Base-by-base conservation (phyloP, 1,140 invertebrate species). In the Ladona fulva region DNA sequence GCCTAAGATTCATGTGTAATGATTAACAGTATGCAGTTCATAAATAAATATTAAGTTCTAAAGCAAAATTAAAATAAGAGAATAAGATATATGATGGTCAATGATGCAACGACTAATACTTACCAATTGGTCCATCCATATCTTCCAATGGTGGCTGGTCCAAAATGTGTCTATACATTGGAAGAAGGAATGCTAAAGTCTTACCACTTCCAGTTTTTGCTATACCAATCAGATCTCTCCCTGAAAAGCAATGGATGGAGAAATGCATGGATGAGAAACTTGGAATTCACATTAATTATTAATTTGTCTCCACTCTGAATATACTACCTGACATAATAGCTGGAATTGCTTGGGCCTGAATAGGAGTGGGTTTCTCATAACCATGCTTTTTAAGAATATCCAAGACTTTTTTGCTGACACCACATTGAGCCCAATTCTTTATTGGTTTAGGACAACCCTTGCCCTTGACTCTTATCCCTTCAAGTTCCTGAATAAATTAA, bases 161-260 rank as follows among this genome's bases (percentile, higher is more conserved):
- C 73, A 98, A 84, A 75, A 99, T 96, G 81, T 99, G 98, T 75
- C 98, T 88, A 84, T 99, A 97, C 97, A 99, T 98, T 1, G 98
- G 98, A 74, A 99, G 85, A 19, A 99, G 89, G 85, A 99, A 99
- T 0, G 98, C 98, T 24, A 99, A 85, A 0, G 98, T 99, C 87
- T 99, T 99, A 16, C 98, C 98, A 84, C 96, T 98, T 80, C 97
- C 97, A 25, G 98, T 99, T 88, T 99, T 99, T 8, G 98, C 98
- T 83, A 99, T 99, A 78, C 98, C 98, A 83, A 99, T 99, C 42
- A 99, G 87, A 88, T 99, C 97, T 77, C 97, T 84, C 24, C 92
- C 92, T 81, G 88, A 80, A 80, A 78, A 75, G 3, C 12, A 66
- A 19, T 66, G 52, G 10, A 25, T 75, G n/a, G 16, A 16, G 74